A percentile compares a stretch with the other conserved stretches of the same genome.
Conservation (phyloP, 1,140 invertebrate species). For the Triops longicaudatus region DNA sequence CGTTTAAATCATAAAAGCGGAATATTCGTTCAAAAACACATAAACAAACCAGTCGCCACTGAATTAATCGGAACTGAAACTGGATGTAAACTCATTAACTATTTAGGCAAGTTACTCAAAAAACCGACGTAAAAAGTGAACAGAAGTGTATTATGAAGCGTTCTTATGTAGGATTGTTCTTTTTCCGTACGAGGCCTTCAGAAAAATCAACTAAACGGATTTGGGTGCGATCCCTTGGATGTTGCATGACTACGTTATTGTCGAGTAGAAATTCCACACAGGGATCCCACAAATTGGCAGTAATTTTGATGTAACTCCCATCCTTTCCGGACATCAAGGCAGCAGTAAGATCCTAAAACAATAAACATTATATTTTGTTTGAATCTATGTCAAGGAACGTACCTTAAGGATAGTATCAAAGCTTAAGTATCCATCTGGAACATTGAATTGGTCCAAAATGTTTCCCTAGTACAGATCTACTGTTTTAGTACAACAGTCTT, state of each 20-base stretch:
- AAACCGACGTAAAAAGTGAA: too few relatives aligned
- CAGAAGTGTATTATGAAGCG: too few relatives aligned
- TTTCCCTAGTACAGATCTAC: background rate
- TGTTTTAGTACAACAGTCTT: background rate
- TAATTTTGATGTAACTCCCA: background rate
- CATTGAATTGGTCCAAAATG: background rate
- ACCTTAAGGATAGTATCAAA: background rate
- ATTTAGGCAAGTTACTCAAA: too few relatives aligned
- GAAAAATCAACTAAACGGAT: constrained; percentile 2
- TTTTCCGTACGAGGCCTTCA: background rate
- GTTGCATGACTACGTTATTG: background rate
- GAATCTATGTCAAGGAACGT: background rate
- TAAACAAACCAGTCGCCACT: too few relatives aligned
- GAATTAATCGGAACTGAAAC: too few relatives aligned
- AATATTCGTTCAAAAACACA: too few relatives aligned
- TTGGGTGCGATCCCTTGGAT: background rate
- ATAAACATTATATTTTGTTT: background rate
- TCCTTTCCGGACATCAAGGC: background rate
- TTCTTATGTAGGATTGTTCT: background rate
- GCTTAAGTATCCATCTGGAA: background rate
- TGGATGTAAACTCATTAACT: too few relatives aligned
- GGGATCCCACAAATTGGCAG: background rate
- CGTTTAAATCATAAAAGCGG: too few relatives aligned
- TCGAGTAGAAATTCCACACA: background rate
- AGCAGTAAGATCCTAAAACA: background rate